Evolutionary conservation across 1,140 invertebrate genomes (phyloP), one percentile per base, ranked within the genome.

Genomic region (Linepithema humile): DNA sequence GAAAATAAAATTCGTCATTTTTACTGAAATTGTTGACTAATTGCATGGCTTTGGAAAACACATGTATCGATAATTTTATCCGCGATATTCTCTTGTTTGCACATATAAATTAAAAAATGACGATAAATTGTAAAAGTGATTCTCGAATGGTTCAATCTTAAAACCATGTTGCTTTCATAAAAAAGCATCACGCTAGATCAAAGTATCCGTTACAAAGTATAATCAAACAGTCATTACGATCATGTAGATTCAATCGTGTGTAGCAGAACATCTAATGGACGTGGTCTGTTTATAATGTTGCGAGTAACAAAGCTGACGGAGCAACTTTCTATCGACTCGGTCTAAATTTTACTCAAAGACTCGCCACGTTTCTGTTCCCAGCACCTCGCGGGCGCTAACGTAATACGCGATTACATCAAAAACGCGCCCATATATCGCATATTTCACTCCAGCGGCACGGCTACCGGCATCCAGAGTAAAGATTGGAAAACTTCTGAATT

Each of bases 271-370:
- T 43, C 53, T 73, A 40, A 12, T 17, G 40, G 38, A 62, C n/a
- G 32, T 62, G 60, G 32, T 67, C 20, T 67, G 53, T 78, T 78
- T 78, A 32, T 67, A 50, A 65, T 6, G 59, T 23, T n/a, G n/a
- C n/a, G 29, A 50, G 6, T 40, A 53, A 57, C 15, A 72, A 38
- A 72, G 35, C 43, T 65, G n/a, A 50, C 43, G 20, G 45, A 53
- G 15, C 74, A 50, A 77, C 74, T 77, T 77, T 77, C 74, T 77
- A 77, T 3, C 29, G 29, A n/a, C 15, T 77, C 45, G 20, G 9
- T 75, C 55, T 53, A 65, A 77, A 38, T 77, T 77, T 23, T 53
- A 77, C 29, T 29, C 40, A 77, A 77, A 77, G 40, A 69, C 65
- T 29, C 38, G 26, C 15, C 20, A 20, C 5, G 35, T 38, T 73